These are phyloP conservation scores for Cynaeus angustus DNA, from an alignment of 2,888 invertebrate genomes.

Conservation along the genomic window DNA sequence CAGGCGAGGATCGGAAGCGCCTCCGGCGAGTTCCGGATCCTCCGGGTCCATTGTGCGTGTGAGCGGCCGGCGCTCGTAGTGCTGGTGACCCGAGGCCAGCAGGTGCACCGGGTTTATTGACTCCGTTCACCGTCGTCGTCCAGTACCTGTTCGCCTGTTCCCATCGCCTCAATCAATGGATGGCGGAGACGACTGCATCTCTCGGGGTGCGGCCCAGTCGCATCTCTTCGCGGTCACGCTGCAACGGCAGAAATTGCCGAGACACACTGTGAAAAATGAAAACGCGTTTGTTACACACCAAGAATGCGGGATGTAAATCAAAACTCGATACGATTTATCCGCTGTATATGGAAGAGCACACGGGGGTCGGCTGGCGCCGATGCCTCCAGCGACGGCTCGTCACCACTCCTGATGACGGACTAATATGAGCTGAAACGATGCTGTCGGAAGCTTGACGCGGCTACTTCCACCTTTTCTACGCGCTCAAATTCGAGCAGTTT, in stretches of 20 bases:
- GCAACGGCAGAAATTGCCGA: constrained; percentile 43
- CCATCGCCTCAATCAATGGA: constrained; percentile 59
- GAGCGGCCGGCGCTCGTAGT: too few species aligned
- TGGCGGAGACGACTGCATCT: constrained; percentile 45
- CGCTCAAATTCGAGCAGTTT: too few species aligned
- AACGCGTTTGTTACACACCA: constrained; percentile 70
- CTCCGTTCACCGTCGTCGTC: constrained; percentile 60
- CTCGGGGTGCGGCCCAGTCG: constrained; percentile 55
- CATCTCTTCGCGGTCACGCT: constrained; percentile 50
- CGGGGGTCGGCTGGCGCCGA: constrained; percentile 66
- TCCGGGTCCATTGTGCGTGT: constrained; percentile 38
- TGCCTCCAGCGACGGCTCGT: constrained; percentile 52
- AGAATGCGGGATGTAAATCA: constrained; percentile 72
- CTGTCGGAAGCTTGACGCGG: too few species aligned
- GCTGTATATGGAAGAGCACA: constrained; percentile 68
- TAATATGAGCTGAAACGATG: too few species aligned
- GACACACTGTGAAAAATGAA: constrained; percentile 67
- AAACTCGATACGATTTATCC: constrained; percentile 71
- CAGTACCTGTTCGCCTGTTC: constrained; percentile 50
- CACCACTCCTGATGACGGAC: constrained; percentile 9
- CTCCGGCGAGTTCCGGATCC: constrained; percentile 44
- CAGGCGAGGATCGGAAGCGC: constrained; percentile 40
- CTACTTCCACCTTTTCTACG: too few species aligned
- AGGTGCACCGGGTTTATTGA: constrained; percentile 73
- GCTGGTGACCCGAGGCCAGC: constrained; percentile 71